Evolutionary conservation across 2,797 vertebrate genomes (phyloP).

Genomic region (Pygocentrus nattereri): DNA sequence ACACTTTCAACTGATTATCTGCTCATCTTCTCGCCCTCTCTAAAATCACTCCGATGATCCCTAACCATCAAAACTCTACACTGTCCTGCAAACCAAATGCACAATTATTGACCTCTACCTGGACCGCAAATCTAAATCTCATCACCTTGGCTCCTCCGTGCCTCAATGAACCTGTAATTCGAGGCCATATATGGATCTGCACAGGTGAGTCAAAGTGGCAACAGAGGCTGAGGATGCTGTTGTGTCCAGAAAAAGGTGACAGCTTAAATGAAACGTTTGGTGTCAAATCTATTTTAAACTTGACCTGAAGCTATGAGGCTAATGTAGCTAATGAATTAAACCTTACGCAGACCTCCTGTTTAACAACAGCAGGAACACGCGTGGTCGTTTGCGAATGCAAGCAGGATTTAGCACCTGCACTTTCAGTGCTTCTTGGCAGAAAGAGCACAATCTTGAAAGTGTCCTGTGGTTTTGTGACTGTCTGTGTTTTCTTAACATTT

Average conservation of each 20-base stretch:
- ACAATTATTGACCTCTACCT: background rate
- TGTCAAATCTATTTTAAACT: no score
- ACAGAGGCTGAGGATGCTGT: background rate
- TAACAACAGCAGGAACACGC: background rate
- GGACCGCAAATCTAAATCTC: background rate
- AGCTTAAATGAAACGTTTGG: background rate
- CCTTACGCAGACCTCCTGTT: background rate
- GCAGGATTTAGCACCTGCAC: background rate
- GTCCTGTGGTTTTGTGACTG: background rate
- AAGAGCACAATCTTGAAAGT: background rate
- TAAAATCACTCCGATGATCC: background rate
- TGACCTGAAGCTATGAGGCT: no score
- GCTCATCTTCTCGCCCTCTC: background rate
- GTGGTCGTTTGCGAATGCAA: background rate
- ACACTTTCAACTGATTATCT: background rate
- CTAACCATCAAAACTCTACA: background rate
- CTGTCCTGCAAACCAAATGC: background rate
- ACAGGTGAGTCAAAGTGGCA: background rate
- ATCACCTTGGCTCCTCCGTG: slow-evolving; percentile 1
- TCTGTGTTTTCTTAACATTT: background rate
- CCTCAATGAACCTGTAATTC: background rate
- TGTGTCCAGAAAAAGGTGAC: background rate
- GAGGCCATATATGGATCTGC: background rate
- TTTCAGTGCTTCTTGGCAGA: background rate
- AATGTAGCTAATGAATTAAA: no score